Evolutionary conservation across 2,113 vertebrate genomes (phyloP), one percentile per base, ranked within the genome.

Genomic region (Tenebrosternarchus preto): DNA sequence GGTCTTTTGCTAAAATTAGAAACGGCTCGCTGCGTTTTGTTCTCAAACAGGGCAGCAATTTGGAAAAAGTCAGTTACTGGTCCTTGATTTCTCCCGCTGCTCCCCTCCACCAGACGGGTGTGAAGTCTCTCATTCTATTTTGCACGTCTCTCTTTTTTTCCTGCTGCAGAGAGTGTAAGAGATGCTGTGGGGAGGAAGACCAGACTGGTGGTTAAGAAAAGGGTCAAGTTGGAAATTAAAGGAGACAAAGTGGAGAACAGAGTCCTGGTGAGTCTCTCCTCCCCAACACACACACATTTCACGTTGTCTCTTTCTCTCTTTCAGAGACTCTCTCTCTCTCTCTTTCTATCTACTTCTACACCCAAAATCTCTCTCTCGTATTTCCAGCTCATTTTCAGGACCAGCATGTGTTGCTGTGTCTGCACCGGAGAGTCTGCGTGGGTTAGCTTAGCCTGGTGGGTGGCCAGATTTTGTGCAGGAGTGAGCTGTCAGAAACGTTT

Each of bases 161-260:
- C 33, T 3, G 77, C 76, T 87, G 76, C 74, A 93, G 91, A 90
- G 87, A 93, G 92, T 31, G 91, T 96, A 83, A 96, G 95, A 90
- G 97, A 99, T 94, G 95, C 95, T 64, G 92, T 99, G 87, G 96
- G 97, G 78, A 95, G 94, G 87, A 98, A 97, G 92, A 95, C 96
- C 77, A 97, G 96, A 90, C 94, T 99, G 89, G 92, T 93, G 0
- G 90, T 98, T 82, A 96, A 95, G 92, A 99, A 95, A 92, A 96
- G 94, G 89, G 94, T 99, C 75, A 99, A 96, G 83, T 88, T 99
- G 91, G 97, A 99, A 92, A 93, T 95, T 78, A 99, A 98, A 91
- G 96, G 94, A 80, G 97, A 99, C 91, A 96, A 94, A 93, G 93
- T 96, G 71, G 97, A 98, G 86, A 98, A 98, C 92, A 95, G 93